Base-by-base conservation (phyloP, 2,113 vertebrate genomes). In the Otolemur garnettii region DNA sequence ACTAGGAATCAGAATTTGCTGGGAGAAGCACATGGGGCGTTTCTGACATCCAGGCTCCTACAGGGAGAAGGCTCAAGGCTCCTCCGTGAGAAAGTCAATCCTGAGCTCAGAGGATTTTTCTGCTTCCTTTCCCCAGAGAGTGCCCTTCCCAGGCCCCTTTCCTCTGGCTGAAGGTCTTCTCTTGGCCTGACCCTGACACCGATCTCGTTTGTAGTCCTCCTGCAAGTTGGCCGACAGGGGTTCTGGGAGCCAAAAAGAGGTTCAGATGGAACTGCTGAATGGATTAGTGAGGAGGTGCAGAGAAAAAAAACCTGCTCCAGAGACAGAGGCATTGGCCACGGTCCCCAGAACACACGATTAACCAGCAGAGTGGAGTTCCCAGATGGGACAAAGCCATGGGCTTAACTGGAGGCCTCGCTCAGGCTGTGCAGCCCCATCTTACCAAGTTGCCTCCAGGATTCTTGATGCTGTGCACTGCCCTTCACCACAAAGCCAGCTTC, bases 161-260 rank as follows among this genome's bases (percentile, higher is more conserved):
- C 26, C 57, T 66, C 8, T 6, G 69, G 53, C 91, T 85, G 68
- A 10, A 8, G 12, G 77, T 62, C 77, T 90, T 95, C 38, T 71
- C 71, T 35, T 28, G 55, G 35, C 84, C 90, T 85, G 72, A 79
- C 57, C n/a, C 98, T 74, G 17, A 89, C 92, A 91, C 92, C 98
- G 96, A 99, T 98, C 97, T 98, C 97, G 95, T 98, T 98, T 98
- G 93, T 97, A 98, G 95, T 98, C 98, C 96, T 98, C 94, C 97
- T 96, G 1, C 9, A 96, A 88, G 94, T 87, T 96, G 96, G 94
- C 89, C 94, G 97, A 97, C 97, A 90, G 90, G 94, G 94, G 95
- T 96, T 96, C 83, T 85, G 22, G 78, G 42, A 88, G 24, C 50
- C 69, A 59, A 90, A 81, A 98, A 98, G 97, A 98, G 97, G 98